phyloP scores from a whole-genome alignment of 2,113 vertebrate species.

The Labeo rohita region DNA sequence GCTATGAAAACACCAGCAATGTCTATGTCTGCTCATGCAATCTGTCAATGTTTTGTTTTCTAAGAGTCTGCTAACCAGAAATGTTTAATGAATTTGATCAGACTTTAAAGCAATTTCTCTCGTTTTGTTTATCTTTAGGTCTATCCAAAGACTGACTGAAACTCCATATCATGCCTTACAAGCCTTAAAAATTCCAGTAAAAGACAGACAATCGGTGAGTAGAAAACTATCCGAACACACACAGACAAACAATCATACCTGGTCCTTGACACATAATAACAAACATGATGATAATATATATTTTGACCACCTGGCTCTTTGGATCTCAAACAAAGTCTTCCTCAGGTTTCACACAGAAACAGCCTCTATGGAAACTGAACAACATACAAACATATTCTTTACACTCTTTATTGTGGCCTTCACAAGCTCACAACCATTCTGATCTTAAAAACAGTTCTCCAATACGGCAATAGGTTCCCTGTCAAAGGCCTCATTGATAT shows the following conservation, averaged over 20 bases:
- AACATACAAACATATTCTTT: neutral
- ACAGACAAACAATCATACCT: neutral
- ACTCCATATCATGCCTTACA: neutral
- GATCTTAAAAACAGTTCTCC: neutral
- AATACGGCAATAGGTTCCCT: neutral
- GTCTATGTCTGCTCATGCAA: slow-evolving; percentile 5
- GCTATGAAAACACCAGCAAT: slow-evolving; percentile 50
- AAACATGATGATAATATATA: neutral
- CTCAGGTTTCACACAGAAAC: neutral
- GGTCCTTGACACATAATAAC: neutral
- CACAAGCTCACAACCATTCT: neutral
- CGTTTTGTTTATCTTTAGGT: neutral
- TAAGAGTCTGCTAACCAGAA: neutral
- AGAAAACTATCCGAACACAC: neutral
- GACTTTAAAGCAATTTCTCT: neutral
- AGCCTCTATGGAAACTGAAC: neutral
- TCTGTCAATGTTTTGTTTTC: neutral
- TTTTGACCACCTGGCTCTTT: neutral
- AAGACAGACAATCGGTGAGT: neutral
- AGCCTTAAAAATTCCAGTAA: neutral
- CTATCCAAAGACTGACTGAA: neutral
- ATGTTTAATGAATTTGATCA: neutral
- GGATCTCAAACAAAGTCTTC: neutral
- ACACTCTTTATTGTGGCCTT: neutral
- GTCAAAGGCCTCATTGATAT: slow-evolving; percentile 6